Evolutionary conservation across 2,888 invertebrate genomes (phyloP), one percentile per base, ranked within the genome.

Genomic region (Malthinus flaveolus): DNA sequence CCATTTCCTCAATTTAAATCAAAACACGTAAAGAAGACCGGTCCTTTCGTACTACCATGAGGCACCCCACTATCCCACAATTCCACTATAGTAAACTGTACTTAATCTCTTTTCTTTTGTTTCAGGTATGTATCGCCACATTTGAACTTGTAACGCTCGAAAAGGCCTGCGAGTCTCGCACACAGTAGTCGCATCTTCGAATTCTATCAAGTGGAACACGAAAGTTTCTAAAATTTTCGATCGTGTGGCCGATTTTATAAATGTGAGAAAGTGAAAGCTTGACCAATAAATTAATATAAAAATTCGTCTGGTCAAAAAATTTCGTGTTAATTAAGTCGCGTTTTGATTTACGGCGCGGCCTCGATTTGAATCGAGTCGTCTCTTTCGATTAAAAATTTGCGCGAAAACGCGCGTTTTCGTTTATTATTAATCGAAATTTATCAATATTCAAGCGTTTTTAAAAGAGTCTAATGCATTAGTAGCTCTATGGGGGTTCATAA

Each of bases 231-330:
- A 42, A 42, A 23, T 42, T 42, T 42, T 23, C 39, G 39, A 42
- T 12, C n/a, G 12, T 42, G 15, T 39, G 13, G 15, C 13, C n/a
- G 15, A 1, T 15, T 23, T 23, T 23, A 23, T 23, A 23, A 23
- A 23, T 42, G 39, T 42, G 39, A 42, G 39, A 42, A 42, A 42
- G 39, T 42, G 39, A 42, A 42, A 42, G 39, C 39, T 15, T 42
- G 39, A 42, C 15, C 39, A 42, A 42, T 42, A 42, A 42, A 42
- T 42, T 12, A 23, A 23, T 15, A 6, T 11, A 39, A 15, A 6
- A 39, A 39, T 15, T 15, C 11, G 9, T n/a, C n/a, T n/a, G n/a
- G n/a, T n/a, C n/a, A n/a, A n/a, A n/a, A n/a, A n/a, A n/a, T n/a
- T n/a, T n/a, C n/a, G 7, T 39, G n/a, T 39, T 39, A 13, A 23